Evolutionary conservation across 2,113 vertebrate genomes (phyloP).

Genomic region (Burhinus oedicnemus): DNA sequence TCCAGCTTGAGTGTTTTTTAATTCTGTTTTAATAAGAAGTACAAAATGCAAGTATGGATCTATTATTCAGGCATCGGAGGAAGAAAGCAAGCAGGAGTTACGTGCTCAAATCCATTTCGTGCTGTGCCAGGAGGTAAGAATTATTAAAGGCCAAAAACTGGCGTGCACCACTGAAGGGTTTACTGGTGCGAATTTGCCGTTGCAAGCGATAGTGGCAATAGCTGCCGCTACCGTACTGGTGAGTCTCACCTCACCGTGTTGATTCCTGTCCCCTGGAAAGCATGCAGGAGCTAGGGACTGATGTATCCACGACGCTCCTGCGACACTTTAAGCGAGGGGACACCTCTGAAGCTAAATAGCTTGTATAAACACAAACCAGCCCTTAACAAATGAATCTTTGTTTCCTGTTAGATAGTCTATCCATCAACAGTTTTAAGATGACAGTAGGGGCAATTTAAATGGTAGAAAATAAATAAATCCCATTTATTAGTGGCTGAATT

Average conservation of each 20-base stretch:
- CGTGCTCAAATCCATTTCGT: accelerated
- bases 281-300: not conserved
- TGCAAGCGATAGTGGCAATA: accelerated
- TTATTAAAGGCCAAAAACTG: not conserved
- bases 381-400: not conserved
- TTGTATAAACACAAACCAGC: not conserved
- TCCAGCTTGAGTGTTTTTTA: not conserved
- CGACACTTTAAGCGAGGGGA: not conserved
- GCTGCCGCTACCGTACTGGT: not conserved
- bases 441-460: not conserved
- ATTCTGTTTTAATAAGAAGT: not conserved
- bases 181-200: not conserved
- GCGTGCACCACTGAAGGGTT: not conserved
- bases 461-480: slow-evolving; percentile 53
- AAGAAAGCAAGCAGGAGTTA: not conserved
- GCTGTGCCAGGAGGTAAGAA: not conserved
- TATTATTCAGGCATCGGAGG: not conserved
- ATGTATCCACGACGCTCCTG: not conserved
- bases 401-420: not conserved
- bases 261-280: not conserved
- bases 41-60: not conserved
- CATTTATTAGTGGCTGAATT: slow-evolving; percentile 38
- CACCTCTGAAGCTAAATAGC: not conserved
- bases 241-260: not conserved
- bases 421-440: slow-evolving; percentile 12